Conservation (phyloP, 1,140 invertebrate species). For the Oreohelix idahoensis region DNA sequence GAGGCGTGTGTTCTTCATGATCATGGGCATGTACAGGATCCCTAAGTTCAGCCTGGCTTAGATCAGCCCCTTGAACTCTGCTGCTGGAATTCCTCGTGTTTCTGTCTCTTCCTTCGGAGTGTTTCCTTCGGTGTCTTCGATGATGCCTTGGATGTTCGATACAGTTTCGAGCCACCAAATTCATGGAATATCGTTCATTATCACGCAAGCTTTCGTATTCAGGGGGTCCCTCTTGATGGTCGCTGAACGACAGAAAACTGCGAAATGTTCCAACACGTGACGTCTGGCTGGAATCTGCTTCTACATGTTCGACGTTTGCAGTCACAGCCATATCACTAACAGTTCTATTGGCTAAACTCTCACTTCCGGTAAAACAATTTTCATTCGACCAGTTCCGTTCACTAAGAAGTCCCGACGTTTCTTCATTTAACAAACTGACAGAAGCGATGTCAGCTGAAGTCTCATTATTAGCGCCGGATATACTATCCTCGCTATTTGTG, state of each 20-base stretch:
- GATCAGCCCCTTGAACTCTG: neutral
- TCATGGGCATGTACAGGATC: neutral
- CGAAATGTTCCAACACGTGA: neutral
- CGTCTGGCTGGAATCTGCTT: neutral
- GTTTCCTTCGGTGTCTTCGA: neutral
- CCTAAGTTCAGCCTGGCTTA: neutral
- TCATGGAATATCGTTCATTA: neutral
- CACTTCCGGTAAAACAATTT: neutral
- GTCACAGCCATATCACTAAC: neutral
- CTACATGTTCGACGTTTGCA: neutral
- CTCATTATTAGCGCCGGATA: no score
- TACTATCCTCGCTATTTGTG: no score
- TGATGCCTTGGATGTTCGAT: neutral
- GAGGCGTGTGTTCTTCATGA: neutral
- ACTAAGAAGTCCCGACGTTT: neutral
- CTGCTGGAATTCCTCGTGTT: neutral
- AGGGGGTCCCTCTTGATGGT: neutral
- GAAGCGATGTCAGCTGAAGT: neutral
- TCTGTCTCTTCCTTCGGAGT: neutral
- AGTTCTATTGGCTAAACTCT: neutral
- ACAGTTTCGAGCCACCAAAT: neutral
- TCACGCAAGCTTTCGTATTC: neutral
- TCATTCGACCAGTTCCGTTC: neutral
- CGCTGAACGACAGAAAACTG: neutral
- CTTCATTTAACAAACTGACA: neutral